These are phyloP conservation scores for Gymnothorax reevesii DNA, from an alignment of 2,797 vertebrate species.

Conservation along the genomic window DNA sequence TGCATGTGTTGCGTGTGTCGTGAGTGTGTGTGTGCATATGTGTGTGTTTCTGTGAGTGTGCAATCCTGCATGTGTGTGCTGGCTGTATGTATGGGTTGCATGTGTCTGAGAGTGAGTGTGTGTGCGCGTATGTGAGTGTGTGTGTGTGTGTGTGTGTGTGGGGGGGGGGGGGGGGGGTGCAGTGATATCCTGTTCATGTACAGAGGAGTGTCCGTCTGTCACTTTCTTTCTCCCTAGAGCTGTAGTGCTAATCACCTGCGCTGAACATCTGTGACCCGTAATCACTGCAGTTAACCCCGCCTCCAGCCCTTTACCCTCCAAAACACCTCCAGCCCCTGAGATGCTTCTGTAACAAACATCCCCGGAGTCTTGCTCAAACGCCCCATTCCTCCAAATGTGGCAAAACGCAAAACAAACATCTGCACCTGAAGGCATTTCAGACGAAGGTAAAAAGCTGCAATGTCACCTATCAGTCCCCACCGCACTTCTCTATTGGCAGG, in stretches of 20 bases:
- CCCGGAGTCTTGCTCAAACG: not conserved
- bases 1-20: too few species aligned
- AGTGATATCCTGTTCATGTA: slow-evolving; percentile 58
- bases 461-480: not conserved
- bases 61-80: too few species aligned
- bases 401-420: not conserved
- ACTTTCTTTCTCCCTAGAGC: slow-evolving; percentile 21
- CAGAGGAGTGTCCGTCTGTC: slow-evolving; percentile 30
- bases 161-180: slow-evolving; percentile 4
- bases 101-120: not conserved
- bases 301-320: not conserved
- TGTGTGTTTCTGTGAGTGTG: too few species aligned
- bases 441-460: not conserved
- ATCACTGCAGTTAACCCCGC: not conserved
- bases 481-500: not conserved
- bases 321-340: not conserved
- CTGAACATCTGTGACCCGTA: not conserved
- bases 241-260: not conserved
- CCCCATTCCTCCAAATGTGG: not conserved
- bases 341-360: not conserved
- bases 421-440: not conserved
- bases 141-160: not conserved
- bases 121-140: not conserved
- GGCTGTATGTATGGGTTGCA: too few species aligned
- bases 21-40: too few species aligned